Percentiles rank a stretch among this genome's conserved stretches.
phyloP scores from a whole-genome alignment of 2,113 vertebrate species.

The Rhinogobius similis region DNA sequence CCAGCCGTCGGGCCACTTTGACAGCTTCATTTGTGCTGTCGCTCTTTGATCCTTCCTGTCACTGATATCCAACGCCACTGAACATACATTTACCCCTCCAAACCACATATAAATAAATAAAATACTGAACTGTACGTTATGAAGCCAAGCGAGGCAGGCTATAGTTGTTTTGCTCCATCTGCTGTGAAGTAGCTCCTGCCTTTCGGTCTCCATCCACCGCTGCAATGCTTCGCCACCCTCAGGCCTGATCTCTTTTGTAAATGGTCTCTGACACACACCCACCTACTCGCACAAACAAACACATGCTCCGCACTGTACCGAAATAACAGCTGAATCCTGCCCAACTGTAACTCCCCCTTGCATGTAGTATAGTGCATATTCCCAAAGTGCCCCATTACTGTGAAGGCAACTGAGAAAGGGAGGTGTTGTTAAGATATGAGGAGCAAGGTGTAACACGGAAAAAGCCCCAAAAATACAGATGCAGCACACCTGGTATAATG shows the following conservation, averaged over 20 bases:
- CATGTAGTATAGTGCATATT: slow-evolving; percentile 48
- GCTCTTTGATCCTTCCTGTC: slow-evolving; percentile 75
- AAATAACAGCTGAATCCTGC: slow-evolving; percentile 49
- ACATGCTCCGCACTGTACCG: slow-evolving; percentile 29
- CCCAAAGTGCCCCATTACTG: slow-evolving; percentile 60
- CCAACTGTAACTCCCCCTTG: slow-evolving; percentile 42
- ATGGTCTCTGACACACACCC: slow-evolving; percentile 66
- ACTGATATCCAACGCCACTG: slow-evolving; percentile 68
- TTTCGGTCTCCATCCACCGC: slow-evolving; percentile 55
- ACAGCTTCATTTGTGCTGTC: slow-evolving; percentile 75
- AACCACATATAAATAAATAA: slow-evolving; percentile 72
- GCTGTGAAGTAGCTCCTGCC: slow-evolving; percentile 60
- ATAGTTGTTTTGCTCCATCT: slow-evolving; percentile 54
- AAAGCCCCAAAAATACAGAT: slow-evolving; percentile 35
- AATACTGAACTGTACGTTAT: slow-evolving; percentile 38
- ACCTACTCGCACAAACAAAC: slow-evolving; percentile 39
- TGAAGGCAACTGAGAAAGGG: slow-evolving; percentile 35
- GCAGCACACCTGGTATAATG: slow-evolving; percentile 29
- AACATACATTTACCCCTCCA: slow-evolving; percentile 67
- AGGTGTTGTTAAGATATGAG: slow-evolving; percentile 47
- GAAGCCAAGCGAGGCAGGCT: slow-evolving; percentile 46
- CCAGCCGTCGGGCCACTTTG: slow-evolving; percentile 73
- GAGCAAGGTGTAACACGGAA: slow-evolving; percentile 34
- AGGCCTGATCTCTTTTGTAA: slow-evolving; percentile 68
- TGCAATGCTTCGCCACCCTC: slow-evolving; percentile 57